Evolutionary conservation across 2,797 vertebrate genomes (phyloP).

Genomic region (Oreochromis mossambicus): DNA sequence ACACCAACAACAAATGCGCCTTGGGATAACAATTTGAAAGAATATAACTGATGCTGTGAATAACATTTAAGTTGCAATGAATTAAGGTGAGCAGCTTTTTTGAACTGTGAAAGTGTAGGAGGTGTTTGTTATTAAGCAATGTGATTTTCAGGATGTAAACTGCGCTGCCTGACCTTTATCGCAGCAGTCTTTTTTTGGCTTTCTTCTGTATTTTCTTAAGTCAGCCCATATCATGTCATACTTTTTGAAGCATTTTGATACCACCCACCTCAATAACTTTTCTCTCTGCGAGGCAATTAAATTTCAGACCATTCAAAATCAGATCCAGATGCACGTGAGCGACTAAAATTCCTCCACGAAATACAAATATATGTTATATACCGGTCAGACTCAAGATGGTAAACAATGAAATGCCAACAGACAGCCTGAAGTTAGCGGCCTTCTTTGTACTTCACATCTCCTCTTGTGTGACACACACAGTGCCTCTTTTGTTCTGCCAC

Average conservation of each 20-base stretch:
- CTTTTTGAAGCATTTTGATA: constrained; percentile 32
- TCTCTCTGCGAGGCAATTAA: constrained; percentile 40
- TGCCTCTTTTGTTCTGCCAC: constrained; percentile 70
- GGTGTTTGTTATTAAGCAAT: constrained; percentile 11
- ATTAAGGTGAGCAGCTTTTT: background rate
- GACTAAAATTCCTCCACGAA: constrained; percentile 51
- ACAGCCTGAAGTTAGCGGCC: constrained; percentile 47
- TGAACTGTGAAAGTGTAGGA: background rate
- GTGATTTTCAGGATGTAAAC: constrained; percentile 24
- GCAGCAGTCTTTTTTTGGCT: constrained; percentile 2
- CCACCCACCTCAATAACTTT: constrained; percentile 43
- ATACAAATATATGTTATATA: constrained; percentile 54
- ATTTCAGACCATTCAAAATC: constrained; percentile 44
- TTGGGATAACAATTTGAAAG: background rate
- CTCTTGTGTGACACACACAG: constrained; percentile 55
- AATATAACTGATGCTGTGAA: background rate
- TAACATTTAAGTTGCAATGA: background rate
- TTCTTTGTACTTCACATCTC: constrained; percentile 52
- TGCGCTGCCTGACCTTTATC: constrained; percentile 13
- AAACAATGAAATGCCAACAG: constrained; percentile 69
- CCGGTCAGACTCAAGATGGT: constrained; percentile 45
- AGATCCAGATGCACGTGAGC: constrained; percentile 59
- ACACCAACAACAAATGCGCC: background rate
- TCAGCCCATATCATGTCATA: background rate
- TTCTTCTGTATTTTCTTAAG: constrained; percentile 22